Percentiles rank a stretch among this genome's conserved stretches.
Evolutionary conservation across 2,888 invertebrate genomes (phyloP).

Genomic region (Drosophila birchii): DNA sequence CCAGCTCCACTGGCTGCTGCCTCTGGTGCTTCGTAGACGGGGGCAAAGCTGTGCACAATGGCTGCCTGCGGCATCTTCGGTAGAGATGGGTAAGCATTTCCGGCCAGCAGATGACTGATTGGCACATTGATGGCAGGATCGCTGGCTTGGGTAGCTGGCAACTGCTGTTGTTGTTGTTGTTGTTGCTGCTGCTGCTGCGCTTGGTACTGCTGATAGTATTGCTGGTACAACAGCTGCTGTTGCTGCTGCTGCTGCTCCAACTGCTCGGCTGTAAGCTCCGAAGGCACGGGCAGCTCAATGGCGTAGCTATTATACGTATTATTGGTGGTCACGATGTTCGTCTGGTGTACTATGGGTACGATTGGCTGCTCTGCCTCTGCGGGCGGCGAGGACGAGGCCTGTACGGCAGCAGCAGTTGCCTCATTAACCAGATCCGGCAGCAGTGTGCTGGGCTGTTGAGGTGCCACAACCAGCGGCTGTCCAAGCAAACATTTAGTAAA

Average conservation of each 20-base stretch:
- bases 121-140: constrained; percentile 74
- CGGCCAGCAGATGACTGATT: constrained; percentile 79
- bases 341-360: constrained; percentile 30
- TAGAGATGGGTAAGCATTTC: constrained; percentile 82
- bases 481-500: neutral
- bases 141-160: constrained; percentile 10
- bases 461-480: constrained; percentile 80
- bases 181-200: constrained; percentile 46
- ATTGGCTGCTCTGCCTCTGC: constrained; percentile 20
- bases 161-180: constrained; percentile 46
- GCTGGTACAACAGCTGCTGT: constrained; percentile 59
- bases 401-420: constrained; percentile 56
- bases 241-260: constrained; percentile 46
- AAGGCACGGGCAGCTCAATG: constrained; percentile 82
- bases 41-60: constrained; percentile 84
- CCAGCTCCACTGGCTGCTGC: constrained; percentile 3
- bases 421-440: constrained; percentile 77
- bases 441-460: constrained; percentile 54
- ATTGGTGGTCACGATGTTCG: constrained; percentile 37
- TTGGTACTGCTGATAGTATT: constrained; percentile 56
- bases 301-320: constrained; percentile 72
- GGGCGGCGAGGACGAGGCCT: constrained; percentile 35
- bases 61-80: constrained; percentile 78
- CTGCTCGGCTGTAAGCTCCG: constrained; percentile 48
- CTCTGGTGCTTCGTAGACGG: constrained; percentile 67